Conservation (phyloP, 2,888 invertebrate genomes). For the Drosophila fungiperda region DNA sequence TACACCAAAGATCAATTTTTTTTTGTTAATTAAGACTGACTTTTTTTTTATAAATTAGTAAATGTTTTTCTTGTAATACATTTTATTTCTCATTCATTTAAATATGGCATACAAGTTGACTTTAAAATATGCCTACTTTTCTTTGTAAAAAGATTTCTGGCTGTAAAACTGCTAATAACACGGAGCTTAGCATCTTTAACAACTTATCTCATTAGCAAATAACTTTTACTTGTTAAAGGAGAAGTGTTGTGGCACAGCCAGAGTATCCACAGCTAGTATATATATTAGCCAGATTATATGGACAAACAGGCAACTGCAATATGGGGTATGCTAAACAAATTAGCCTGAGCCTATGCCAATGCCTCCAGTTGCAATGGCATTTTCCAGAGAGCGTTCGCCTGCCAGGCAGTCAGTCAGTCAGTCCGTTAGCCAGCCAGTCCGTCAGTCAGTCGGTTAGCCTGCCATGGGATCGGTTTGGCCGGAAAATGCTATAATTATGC, state of each 20-base stretch:
- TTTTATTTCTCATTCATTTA: not conserved
- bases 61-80: not conserved
- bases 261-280: slow-evolving; percentile 32
- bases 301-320: slow-evolving; percentile 51
- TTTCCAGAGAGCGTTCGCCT: slow-evolving; percentile 14
- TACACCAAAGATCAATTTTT: not conserved
- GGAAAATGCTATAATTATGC: slow-evolving; percentile 83
- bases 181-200: not conserved
- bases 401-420: slow-evolving; percentile 1
- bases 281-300: slow-evolving; percentile 59
- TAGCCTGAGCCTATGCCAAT: slow-evolving; percentile 56
- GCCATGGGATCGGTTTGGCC: slow-evolving; percentile 38
- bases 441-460: not conserved
- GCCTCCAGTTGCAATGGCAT: slow-evolving; percentile 8
- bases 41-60: not conserved
- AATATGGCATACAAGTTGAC: not conserved
- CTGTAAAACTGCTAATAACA: slow-evolving; percentile 1
- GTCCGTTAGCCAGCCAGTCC: slow-evolving; percentile 6
- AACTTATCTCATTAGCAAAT: slow-evolving; percentile 12
- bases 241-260: slow-evolving; percentile 9
- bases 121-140: not conserved
- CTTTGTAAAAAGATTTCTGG: not conserved
- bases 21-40: not conserved
- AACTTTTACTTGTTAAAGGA: slow-evolving; percentile 3
- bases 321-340: slow-evolving; percentile 66